Conservation (phyloP, 1,140 invertebrate genomes). For the Asobara japonica region DNA sequence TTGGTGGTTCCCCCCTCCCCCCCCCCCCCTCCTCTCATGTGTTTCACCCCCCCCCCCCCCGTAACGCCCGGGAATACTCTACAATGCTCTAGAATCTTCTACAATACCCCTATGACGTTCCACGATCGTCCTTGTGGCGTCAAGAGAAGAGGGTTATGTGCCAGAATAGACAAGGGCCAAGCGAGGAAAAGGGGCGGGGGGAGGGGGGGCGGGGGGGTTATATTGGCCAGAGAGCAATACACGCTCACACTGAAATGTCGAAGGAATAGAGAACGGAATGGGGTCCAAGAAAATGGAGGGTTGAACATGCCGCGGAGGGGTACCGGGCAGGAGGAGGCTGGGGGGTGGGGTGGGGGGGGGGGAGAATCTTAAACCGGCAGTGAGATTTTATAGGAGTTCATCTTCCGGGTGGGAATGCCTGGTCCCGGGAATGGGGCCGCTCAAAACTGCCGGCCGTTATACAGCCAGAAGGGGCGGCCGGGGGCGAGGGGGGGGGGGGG, state of each 20-base stretch:
- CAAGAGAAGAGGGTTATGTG: conserved; percentile 44
- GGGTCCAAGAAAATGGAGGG: conserved; percentile 12
- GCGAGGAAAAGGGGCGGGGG: not conserved
- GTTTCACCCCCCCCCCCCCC: not conserved
- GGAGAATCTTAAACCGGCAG: conserved; percentile 53
- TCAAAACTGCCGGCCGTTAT: conserved; percentile 50
- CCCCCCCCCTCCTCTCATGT: not conserved
- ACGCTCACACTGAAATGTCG: not conserved
- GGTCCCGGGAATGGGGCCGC: conserved; percentile 50
- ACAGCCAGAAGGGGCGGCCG: not conserved
- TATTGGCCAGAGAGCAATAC: not conserved
- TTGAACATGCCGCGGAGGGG: too few species aligned
- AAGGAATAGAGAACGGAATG: conserved; percentile 3
- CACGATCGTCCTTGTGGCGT: conserved; percentile 25
- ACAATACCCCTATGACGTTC: too few species aligned
- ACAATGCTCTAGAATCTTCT: not conserved
- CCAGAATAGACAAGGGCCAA: conserved; percentile 39
- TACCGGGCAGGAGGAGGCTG: conserved; percentile 2
- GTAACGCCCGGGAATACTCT: too few species aligned
- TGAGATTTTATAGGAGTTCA: conserved; percentile 62
- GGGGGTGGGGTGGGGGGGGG: conserved; percentile 31
- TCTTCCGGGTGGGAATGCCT: conserved; percentile 53
- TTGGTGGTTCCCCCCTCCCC: not conserved
- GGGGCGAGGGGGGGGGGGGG: not conserved
- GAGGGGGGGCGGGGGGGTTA: not conserved